phyloP scores from a whole-genome alignment of 92 coral and sea anemone species.

The Zoanthus gigantus region DNA sequence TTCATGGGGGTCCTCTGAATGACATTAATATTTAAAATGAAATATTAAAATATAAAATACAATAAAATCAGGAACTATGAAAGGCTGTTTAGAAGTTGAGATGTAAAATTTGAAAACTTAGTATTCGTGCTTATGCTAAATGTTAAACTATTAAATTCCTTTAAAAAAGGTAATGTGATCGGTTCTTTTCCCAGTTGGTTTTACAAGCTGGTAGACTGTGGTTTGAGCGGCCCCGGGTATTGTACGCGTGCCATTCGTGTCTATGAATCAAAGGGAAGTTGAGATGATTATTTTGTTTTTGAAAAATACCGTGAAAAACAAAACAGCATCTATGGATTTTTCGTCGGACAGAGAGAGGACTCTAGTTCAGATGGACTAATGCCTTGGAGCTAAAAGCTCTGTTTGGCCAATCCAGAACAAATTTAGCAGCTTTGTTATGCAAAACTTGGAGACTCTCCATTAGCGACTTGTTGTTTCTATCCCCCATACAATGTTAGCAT shows the following conservation, averaged over 20 bases:
- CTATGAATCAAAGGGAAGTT: background rate
- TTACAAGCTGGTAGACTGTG: background rate
- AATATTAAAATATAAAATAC: background rate
- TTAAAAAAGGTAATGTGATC: background rate
- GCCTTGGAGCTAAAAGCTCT: constrained; percentile 29
- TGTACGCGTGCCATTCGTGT: background rate
- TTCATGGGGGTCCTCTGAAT: background rate
- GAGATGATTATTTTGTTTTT: background rate
- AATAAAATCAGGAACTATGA: background rate
- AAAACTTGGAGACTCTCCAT: constrained; percentile 57
- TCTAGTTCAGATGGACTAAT: constrained; percentile 17
- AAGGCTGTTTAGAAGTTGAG: background rate
- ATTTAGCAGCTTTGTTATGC: constrained; percentile 57
- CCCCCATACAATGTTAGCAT: constrained; percentile 56
- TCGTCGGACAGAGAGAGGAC: constrained; percentile 22
- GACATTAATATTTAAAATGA: too few relatives aligned
- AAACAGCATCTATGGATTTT: constrained; percentile 26
- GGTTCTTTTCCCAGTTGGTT: background rate
- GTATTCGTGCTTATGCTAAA: background rate
- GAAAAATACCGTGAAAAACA: constrained; percentile 13
- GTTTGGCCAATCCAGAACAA: constrained; percentile 44
- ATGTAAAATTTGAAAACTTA: background rate
- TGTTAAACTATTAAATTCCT: too few relatives aligned
- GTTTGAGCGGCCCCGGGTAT: background rate
- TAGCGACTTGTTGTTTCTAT: constrained; percentile 46